Evolutionary conservation across 2,113 vertebrate genomes (phyloP), one percentile per base, ranked within the genome.

Genomic region (Agapornis roseicollis): DNA sequence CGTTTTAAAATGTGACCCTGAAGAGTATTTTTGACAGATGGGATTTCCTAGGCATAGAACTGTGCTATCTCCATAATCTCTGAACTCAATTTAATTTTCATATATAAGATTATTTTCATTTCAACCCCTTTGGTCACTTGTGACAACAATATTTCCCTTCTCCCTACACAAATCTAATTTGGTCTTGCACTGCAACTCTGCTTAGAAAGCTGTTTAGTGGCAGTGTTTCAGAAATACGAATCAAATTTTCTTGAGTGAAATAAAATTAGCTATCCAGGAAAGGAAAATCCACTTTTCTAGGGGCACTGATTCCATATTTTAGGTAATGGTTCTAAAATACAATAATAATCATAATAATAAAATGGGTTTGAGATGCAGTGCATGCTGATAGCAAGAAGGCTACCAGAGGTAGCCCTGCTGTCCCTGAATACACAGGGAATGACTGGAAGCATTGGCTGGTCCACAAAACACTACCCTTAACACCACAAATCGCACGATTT

Each of bases 21-120:
- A 44, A 33, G 66, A 89, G 89, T 79, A 60, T 76, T 94, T 94
- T 55, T 90, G 92, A 90, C 80, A 96, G 89, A 91, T 96, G 74
- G 89, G 89, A 84, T 92, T 86, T 87, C 88, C 64, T 24, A 44
- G 74, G 70, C 63, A 37, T 17, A 79, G 82, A 92, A 93, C 91
- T 79, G 64, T 86, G 82, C 93, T 95, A 92, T 91, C 83, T 80
- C 65, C 2, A 9, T 84, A 85, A 82, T 76, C 96, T 72, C 78
- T 74, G 85, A 97, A 96, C 96, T 96, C 80, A 89, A 92, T 96
- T 96, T 78, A 33, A 94, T 69, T 71, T 88, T 97, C 90, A 96
- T 90, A 92, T 96, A 58, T 86, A 68, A 35, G 24, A 96, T 97
- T 96, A 97, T 97, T 98, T 97, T 95, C 91, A 96, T 90, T 87